phyloP scores from a whole-genome alignment of 2,797 vertebrate species.

The Parambassis ranga region DNA sequence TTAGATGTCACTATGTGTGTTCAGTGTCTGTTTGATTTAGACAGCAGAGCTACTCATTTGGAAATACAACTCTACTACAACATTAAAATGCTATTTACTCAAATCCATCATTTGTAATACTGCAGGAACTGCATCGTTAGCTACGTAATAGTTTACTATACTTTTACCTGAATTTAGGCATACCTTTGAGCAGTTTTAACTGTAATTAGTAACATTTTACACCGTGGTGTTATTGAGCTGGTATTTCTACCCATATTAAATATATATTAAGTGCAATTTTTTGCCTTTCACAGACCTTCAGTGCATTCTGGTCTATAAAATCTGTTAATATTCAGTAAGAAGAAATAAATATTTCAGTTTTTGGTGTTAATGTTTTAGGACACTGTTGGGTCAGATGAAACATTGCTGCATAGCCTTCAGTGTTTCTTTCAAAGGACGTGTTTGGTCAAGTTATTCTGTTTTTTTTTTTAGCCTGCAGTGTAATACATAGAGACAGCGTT shows the following conservation, averaged over 20 bases:
- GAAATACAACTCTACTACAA: too few species aligned
- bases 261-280: neutral
- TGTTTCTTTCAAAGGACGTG: slow-evolving; percentile 30
- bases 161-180: too few species aligned
- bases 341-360: slow-evolving; percentile 31
- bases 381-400: slow-evolving; percentile 39
- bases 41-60: too few species aligned
- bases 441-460: slow-evolving; percentile 30
- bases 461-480: neutral
- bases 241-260: neutral
- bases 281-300: neutral
- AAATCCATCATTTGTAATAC: neutral
- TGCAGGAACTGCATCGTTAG: neutral
- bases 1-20: too few species aligned
- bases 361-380: slow-evolving; percentile 22
- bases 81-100: neutral
- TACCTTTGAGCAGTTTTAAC: too few species aligned
- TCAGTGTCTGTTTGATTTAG: too few species aligned
- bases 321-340: slow-evolving; percentile 5
- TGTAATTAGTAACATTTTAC: too few species aligned
- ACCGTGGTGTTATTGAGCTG: too few species aligned
- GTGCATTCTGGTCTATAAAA: neutral
- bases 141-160: too few species aligned
- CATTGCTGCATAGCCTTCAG: slow-evolving; percentile 9
- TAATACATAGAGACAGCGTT: slow-evolving; percentile 29